Conservation (phyloP, 1,140 invertebrate genomes). For the Camponotus floridanus region DNA sequence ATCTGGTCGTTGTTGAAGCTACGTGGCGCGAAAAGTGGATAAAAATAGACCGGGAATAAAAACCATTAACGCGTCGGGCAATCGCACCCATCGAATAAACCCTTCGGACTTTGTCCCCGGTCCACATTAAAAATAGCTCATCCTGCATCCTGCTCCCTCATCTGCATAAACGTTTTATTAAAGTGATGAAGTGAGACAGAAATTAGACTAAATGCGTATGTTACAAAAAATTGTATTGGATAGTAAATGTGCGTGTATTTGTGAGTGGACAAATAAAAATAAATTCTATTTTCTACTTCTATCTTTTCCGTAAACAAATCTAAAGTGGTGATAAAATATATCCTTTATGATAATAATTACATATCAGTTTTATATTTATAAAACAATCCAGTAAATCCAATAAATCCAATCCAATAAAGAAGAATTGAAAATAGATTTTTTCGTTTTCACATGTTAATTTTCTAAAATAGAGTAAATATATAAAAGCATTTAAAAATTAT, state of each 20-base stretch:
- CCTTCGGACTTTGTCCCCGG: conserved; percentile 45
- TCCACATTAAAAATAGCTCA: conserved; percentile 37
- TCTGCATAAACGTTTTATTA: not conserved
- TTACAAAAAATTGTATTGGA: not conserved
- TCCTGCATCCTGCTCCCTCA: not conserved
- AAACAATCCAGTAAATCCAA: too few relatives aligned
- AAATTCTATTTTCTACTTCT: not conserved
- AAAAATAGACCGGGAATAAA: conserved; percentile 55
- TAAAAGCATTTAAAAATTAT: too few relatives aligned
- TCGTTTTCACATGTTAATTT: too few relatives aligned
- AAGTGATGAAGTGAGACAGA: not conserved
- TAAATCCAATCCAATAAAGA: too few relatives aligned
- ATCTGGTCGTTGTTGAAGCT: conserved; percentile 56
- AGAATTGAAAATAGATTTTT: too few relatives aligned
- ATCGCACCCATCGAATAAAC: conserved; percentile 18
- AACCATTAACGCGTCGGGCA: conserved; percentile 24
- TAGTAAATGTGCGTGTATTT: too few relatives aligned
- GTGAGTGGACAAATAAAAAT: not conserved
- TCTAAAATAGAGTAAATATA: too few relatives aligned
- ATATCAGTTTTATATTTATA: not conserved
- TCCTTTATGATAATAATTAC: not conserved
- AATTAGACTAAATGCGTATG: not conserved
- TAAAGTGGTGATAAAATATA: not conserved
- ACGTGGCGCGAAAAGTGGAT: conserved; percentile 21
- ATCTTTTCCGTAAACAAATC: not conserved